Percentiles rank a stretch among this genome's conserved stretches.
These are phyloP conservation scores for Epinephelus lanceolatus DNA, from an alignment of 2,113 vertebrate genomes.

Conservation along the genomic window DNA sequence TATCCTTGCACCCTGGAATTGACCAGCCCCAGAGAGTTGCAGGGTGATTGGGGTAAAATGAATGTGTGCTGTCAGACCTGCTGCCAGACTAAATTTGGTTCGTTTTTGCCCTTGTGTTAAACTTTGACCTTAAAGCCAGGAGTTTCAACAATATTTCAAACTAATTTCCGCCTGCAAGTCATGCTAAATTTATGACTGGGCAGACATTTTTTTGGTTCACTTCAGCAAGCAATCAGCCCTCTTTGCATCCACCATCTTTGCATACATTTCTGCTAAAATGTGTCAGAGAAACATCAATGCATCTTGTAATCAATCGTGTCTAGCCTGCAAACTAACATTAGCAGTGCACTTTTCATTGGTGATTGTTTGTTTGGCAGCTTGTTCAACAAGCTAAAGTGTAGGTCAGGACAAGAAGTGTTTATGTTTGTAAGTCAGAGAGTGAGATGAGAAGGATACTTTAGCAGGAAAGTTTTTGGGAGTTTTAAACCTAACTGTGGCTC, in stretches of 20 bases:
- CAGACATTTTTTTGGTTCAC: background rate
- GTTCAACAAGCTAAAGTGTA: no score
- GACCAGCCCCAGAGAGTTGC: background rate
- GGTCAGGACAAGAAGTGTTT: no score
- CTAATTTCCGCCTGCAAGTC: background rate
- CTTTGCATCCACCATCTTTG: background rate
- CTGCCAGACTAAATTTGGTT: conserved; percentile 5
- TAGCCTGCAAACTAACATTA: no score
- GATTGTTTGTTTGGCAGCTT: no score
- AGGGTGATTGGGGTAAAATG: conserved; percentile 24
- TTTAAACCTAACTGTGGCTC: no score
- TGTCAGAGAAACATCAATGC: background rate
- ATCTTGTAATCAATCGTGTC: background rate
- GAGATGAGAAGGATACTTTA: no score
- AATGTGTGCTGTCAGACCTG: conserved; percentile 34
- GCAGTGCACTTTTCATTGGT: background rate
- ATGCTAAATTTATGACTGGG: background rate
- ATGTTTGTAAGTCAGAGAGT: no score
- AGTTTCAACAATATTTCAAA: background rate
- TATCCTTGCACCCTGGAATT: conserved; percentile 17
- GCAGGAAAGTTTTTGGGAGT: no score
- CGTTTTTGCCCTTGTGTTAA: background rate
- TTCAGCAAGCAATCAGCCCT: background rate
- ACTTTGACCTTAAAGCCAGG: background rate
- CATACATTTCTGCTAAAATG: background rate